Evolutionary conservation across 2,113 vertebrate genomes (phyloP).

Genomic region (Chaenogobius annularis): DNA sequence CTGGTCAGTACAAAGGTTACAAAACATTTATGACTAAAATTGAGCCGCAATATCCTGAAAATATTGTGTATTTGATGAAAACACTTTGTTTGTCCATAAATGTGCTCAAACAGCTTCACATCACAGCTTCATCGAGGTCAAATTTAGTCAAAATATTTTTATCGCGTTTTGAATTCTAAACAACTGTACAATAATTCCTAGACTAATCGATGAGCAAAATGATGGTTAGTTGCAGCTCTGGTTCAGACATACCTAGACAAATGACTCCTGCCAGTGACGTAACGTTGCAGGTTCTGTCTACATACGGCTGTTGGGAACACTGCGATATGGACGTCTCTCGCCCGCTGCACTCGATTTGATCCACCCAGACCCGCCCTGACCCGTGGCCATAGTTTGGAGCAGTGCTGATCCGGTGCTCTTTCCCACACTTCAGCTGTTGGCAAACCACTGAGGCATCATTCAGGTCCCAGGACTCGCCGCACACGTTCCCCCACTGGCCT

Average conservation of each 20-base stretch:
- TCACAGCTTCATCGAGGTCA: too few relatives aligned
- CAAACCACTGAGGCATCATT: slow-evolving; percentile 55
- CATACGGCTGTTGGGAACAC: slow-evolving; percentile 33
- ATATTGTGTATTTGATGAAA: too few relatives aligned
- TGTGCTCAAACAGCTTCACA: too few relatives aligned
- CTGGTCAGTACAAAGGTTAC: too few relatives aligned
- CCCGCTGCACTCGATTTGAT: slow-evolving; percentile 58
- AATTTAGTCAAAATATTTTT: too few relatives aligned
- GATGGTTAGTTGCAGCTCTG: too few relatives aligned
- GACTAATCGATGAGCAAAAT: too few relatives aligned
- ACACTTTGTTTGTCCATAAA: too few relatives aligned
- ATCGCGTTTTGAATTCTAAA: too few relatives aligned
- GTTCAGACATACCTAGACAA: slow-evolving; percentile 54
- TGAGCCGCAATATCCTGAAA: too few relatives aligned
- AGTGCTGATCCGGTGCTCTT: slow-evolving; percentile 21
- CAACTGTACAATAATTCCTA: too few relatives aligned
- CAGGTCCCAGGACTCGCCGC: slow-evolving; percentile 59
- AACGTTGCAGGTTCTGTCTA: slow-evolving; percentile 42
- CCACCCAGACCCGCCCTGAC: slow-evolving; percentile 14
- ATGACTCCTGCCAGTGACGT: slow-evolving; percentile 48
- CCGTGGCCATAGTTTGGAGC: slow-evolving; percentile 18
- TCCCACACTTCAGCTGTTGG: slow-evolving; percentile 56
- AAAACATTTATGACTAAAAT: too few relatives aligned
- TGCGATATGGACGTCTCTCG: slow-evolving; percentile 41
- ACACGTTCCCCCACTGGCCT: slow-evolving; percentile 60